These are phyloP conservation scores for Lipophrys pholis DNA, from an alignment of 2,113 vertebrate genomes.

Conservation along the genomic window DNA sequence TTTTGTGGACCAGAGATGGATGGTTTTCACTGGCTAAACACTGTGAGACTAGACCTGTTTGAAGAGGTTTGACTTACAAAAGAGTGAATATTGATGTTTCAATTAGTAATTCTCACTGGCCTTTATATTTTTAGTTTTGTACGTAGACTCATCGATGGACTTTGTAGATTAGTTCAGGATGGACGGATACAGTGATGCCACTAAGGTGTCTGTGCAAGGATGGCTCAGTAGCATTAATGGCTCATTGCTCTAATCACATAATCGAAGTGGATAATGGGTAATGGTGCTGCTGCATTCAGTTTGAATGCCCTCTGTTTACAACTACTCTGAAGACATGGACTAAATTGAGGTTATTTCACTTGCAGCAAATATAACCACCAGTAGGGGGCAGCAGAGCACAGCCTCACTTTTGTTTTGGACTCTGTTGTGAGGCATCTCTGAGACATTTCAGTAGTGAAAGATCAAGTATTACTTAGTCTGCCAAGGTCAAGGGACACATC, in stretches of 20 bases:
- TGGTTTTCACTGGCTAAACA: slow-evolving; percentile 20
- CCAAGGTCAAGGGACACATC: neutral
- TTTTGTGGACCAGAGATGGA: slow-evolving; percentile 28
- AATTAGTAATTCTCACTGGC: no score
- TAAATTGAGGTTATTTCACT: no score
- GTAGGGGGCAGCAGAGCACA: slow-evolving; percentile 37
- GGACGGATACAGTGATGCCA: neutral
- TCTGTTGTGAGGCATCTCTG: neutral
- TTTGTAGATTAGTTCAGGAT: no score
- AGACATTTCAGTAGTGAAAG: neutral
- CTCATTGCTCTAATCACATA: neutral
- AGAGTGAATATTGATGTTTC: no score
- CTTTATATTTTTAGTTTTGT: no score
- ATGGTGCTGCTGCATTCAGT: neutral
- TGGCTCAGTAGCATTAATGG: neutral
- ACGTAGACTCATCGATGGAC: no score
- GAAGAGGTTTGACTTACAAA: no score
- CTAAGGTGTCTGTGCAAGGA: neutral
- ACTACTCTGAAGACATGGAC: neutral
- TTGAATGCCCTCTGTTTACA: neutral
- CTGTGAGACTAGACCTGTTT: slow-evolving; percentile 6
- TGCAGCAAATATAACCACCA: slow-evolving; percentile 6
- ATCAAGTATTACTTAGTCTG: neutral
- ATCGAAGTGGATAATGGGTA: neutral
- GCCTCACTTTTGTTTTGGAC: neutral